Percentiles rank a stretch among this genome's conserved stretches.
Conservation (phyloP, 1,140 invertebrate genomes). For the Brachionus rubens region DNA sequence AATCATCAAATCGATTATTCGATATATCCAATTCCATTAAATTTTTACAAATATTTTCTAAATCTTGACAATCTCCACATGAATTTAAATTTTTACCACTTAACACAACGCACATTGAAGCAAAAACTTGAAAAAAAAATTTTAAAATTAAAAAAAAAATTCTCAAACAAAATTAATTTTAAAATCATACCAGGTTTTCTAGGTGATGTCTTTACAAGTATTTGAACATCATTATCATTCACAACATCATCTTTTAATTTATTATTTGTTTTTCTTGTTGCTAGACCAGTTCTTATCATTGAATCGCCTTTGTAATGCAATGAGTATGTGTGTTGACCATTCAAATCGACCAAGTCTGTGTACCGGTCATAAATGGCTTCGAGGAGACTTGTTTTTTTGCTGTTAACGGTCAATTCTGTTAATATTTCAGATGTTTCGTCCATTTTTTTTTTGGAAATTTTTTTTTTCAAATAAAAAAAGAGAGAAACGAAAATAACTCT, state of each 20-base stretch:
- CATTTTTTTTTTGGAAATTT: constrained; percentile 12
- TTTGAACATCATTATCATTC: background rate
- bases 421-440: background rate
- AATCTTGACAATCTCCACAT: constrained; percentile 5
- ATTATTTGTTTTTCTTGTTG: background rate
- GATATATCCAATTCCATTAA: constrained; percentile 26
- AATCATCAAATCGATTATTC: constrained; percentile 5
- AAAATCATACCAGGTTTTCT: constrained; percentile 22
- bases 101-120: background rate
- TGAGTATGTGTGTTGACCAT: constrained; percentile 25
- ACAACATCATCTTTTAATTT: background rate
- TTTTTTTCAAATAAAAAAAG: background rate
- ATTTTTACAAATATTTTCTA: constrained; percentile 18
- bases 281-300: background rate
- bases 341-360: constrained; percentile 4
- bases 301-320: constrained; percentile 21
- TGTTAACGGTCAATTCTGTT: background rate
- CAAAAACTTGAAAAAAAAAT: constrained; percentile 1
- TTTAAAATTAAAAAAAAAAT: background rate
- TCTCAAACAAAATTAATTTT: background rate
- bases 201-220: background rate
- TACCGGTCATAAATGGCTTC: constrained; percentile 27
- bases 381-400: background rate
- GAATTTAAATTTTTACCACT: background rate
- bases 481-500: too few species aligned